Evolutionary conservation across 2,888 invertebrate genomes (phyloP).

Genomic region (Ormyrus pomaceus): DNA sequence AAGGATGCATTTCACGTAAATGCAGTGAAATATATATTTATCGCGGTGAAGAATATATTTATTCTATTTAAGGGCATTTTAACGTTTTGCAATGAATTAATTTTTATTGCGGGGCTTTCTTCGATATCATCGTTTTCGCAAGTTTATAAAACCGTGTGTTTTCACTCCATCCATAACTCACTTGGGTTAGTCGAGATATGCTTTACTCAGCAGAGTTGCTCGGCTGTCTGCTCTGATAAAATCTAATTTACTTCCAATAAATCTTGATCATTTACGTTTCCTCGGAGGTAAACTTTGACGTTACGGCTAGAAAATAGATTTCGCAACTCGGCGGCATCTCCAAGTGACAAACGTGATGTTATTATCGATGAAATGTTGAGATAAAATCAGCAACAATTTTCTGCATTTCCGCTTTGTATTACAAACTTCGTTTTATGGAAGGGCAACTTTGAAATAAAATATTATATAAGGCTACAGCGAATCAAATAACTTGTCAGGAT

Average conservation of each 20-base stretch:
- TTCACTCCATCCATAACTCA: slow-evolving; percentile 1
- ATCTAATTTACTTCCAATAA: slow-evolving; percentile 53
- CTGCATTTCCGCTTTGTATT: neutral
- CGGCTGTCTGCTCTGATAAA: slow-evolving; percentile 43
- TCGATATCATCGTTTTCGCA: neutral
- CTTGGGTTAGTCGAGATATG: neutral
- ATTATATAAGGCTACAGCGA: no score
- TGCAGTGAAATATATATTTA: no score
- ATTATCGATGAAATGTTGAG: slow-evolving; percentile 29
- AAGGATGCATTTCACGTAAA: no score
- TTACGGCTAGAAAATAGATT: slow-evolving; percentile 28
- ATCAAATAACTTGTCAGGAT: no score
- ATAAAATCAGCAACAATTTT: slow-evolving; percentile 8
- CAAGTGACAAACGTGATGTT: slow-evolving; percentile 8
- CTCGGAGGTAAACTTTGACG: slow-evolving; percentile 34
- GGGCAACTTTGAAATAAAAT: no score
- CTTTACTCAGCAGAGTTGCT: slow-evolving; percentile 27
- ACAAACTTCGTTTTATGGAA: neutral
- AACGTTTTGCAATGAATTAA: no score
- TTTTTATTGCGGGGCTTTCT: no score
- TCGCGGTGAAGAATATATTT: no score
- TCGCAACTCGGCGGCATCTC: slow-evolving; percentile 15
- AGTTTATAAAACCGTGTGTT: slow-evolving; percentile 5
- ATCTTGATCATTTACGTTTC: slow-evolving; percentile 43
- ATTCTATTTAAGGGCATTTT: no score